Evolutionary conservation across 2,797 vertebrate species (phyloP).

Genomic region (Catostomus latipinnis): DNA sequence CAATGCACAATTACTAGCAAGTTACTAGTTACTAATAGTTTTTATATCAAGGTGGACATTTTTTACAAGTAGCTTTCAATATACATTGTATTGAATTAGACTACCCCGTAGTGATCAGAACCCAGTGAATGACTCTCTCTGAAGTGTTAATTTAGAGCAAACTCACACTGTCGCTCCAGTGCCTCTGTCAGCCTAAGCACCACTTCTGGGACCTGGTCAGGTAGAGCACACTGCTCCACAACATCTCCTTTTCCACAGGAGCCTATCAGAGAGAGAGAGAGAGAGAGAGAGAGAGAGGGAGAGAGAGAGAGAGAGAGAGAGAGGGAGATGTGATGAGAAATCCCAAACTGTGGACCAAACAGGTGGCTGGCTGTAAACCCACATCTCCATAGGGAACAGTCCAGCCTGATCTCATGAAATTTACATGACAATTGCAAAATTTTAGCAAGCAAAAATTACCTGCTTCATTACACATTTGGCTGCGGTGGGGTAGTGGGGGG

Average conservation of each 20-base stretch:
- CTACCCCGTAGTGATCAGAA: not conserved
- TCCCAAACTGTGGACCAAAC: conserved; percentile 50
- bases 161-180: conserved; percentile 78
- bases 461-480: too few relatives aligned
- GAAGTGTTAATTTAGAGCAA: conserved; percentile 16
- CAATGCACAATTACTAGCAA: not conserved
- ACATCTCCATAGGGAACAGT: conserved; percentile 46
- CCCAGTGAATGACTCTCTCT: not conserved
- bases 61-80: not conserved
- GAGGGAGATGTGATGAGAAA: conserved; percentile 29
- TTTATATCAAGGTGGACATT: not conserved
- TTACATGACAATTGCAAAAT: too few relatives aligned
- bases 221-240: conserved; percentile 66
- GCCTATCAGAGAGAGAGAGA: conserved; percentile 64
- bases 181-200: conserved; percentile 78
- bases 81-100: too few relatives aligned
- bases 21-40: not conserved
- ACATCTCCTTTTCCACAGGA: conserved; percentile 65
- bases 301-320: conserved; percentile 14
- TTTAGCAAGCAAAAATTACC: too few relatives aligned
- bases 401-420: too few relatives aligned
- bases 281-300: conserved; percentile 39
- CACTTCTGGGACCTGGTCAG: conserved; percentile 72
- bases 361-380: conserved; percentile 47
- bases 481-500: too few relatives aligned